phyloP scores from a whole-genome alignment of 2,797 vertebrate genomes.

The Synanceia verrucosa region DNA sequence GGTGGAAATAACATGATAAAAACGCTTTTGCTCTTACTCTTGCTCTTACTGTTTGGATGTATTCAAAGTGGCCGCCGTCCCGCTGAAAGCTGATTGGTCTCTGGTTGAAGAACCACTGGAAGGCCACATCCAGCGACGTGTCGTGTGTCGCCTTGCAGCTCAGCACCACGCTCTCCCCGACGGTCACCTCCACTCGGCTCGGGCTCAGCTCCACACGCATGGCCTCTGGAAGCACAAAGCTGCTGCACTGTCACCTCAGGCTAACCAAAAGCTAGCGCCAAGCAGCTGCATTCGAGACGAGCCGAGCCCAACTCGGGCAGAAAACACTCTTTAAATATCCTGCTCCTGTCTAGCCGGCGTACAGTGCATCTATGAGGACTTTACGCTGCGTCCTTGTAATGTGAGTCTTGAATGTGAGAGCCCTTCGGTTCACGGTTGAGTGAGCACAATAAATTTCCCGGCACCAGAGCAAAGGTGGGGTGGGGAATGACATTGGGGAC shows the following conservation, averaged over 20 bases:
- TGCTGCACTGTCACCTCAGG: conserved; percentile 79
- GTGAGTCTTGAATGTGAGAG: conserved; percentile 73
- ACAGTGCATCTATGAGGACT: conserved; percentile 30
- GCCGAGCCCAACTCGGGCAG: neutral
- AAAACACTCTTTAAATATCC: conserved; percentile 50
- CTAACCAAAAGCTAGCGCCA: conserved; percentile 51
- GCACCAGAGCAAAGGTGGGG: conserved; percentile 58
- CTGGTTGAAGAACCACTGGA: conserved; percentile 93
- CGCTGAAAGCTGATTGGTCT: conserved; percentile 90
- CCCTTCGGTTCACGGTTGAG: conserved; percentile 68
- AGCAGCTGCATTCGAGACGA: conserved; percentile 38
- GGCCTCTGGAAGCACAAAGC: conserved; percentile 88
- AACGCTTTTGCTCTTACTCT: conserved; percentile 67
- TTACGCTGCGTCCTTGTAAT: conserved; percentile 66
- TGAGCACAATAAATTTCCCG: conserved; percentile 71
- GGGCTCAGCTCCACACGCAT: conserved; percentile 94
- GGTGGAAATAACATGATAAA: too few relatives aligned
- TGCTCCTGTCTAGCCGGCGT: conserved; percentile 30
- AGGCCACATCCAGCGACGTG: conserved; percentile 89
- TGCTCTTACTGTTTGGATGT: conserved; percentile 93
- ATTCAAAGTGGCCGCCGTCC: conserved; percentile 94
- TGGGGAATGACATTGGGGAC: conserved; percentile 71
- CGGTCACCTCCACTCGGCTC: conserved; percentile 90
- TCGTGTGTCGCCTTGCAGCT: conserved; percentile 95
- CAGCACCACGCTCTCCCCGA: conserved; percentile 96